A percentile compares a stretch with the other conserved stretches of the same genome.
Conservation (phyloP, 2,888 invertebrate genomes). For the Hipparchia sbordonii region DNA sequence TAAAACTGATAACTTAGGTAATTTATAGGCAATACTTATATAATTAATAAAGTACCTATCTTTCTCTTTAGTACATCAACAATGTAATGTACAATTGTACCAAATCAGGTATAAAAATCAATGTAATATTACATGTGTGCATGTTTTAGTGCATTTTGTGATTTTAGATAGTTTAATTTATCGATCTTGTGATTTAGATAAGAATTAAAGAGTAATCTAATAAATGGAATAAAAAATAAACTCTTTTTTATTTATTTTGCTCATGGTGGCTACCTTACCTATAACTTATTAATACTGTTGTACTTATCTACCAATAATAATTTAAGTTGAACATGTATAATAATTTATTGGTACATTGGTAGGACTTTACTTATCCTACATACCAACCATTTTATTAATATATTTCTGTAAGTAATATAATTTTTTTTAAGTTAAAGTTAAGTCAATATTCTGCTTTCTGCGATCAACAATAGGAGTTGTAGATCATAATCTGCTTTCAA, state of each 20-base stretch:
- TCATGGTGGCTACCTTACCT: too few relatives aligned
- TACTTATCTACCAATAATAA: too few relatives aligned
- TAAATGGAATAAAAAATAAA: conserved; percentile 61
- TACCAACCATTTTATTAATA: too few relatives aligned
- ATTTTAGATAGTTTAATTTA: conserved; percentile 83
- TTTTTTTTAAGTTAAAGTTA: too few relatives aligned
- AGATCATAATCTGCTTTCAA: too few relatives aligned
- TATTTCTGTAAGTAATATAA: too few relatives aligned
- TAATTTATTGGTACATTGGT: too few relatives aligned
- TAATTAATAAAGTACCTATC: conserved; percentile 55
- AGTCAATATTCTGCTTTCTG: not conserved
- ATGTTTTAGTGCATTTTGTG: conserved; percentile 84
- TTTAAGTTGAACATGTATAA: too few relatives aligned
- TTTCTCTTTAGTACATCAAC: conserved; percentile 62
- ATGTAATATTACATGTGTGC: conserved; percentile 78
- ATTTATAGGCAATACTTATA: conserved; percentile 60
- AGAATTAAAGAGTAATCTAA: conserved; percentile 59
- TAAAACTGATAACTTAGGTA: conserved; percentile 57
- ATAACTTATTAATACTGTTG: too few relatives aligned
- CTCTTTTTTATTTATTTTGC: conserved; percentile 18
- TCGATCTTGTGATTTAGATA: conserved; percentile 82
- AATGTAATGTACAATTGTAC: conserved; percentile 72
- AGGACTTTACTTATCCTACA: too few relatives aligned
- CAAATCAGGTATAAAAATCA: conserved; percentile 75
- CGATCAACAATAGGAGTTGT: too few relatives aligned